Evolutionary conservation across 2,113 vertebrate species (phyloP).

Genomic region (Marmota monax): DNA sequence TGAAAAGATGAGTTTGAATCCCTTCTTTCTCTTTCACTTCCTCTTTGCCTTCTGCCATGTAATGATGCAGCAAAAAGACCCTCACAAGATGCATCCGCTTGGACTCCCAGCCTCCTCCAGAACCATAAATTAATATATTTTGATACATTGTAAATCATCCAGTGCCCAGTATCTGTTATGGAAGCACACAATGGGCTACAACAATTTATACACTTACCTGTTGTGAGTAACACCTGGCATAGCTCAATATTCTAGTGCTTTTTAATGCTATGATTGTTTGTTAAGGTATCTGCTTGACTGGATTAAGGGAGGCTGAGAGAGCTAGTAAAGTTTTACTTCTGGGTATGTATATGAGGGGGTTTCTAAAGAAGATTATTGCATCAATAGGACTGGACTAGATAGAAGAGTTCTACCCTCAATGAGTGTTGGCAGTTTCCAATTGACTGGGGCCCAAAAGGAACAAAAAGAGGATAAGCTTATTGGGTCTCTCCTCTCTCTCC

Average conservation of each 20-base stretch:
- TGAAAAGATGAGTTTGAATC: background rate
- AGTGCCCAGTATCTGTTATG: background rate
- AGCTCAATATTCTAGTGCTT: background rate
- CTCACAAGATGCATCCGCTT: background rate
- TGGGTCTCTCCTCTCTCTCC: background rate
- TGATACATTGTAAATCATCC: background rate
- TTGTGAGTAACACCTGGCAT: fast-evolving
- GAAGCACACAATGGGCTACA: background rate
- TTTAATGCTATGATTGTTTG: background rate
- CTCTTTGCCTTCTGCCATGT: background rate
- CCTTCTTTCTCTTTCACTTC: background rate
- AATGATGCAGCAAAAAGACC: background rate
- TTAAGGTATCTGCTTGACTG: background rate
- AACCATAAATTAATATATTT: background rate
- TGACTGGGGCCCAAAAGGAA: fast-evolving
- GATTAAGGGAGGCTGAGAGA: background rate
- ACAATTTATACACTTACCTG: background rate
- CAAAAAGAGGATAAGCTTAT: background rate
- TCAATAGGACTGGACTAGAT: background rate
- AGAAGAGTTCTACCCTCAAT: fast-evolving
- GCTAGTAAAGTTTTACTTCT: background rate
- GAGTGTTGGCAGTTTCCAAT: too few species aligned
- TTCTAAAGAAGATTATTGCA: background rate
- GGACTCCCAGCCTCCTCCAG: background rate
- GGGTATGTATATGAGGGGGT: background rate